Conservation (phyloP, 2,113 vertebrate genomes). For the Bufo bufo region DNA sequence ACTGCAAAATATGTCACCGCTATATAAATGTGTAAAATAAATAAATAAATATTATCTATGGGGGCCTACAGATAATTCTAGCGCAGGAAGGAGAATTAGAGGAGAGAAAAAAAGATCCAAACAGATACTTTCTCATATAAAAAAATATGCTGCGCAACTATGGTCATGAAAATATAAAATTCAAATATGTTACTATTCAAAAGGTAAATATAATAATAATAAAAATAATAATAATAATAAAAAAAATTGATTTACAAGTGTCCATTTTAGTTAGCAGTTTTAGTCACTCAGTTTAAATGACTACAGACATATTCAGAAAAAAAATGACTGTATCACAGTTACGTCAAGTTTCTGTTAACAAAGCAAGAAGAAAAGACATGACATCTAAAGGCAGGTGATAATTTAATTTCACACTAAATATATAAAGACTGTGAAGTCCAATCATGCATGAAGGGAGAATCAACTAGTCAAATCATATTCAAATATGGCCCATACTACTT, state of each 20-base stretch:
- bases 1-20: no score
- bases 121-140: no score
- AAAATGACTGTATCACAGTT: constrained; percentile 5
- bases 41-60: no score
- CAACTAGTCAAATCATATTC: constrained; percentile 9
- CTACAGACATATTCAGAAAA: neutral
- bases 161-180: no score
- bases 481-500: constrained; percentile 19
- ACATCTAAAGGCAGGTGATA: constrained; percentile 36
- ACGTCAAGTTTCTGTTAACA: constrained; percentile 22
- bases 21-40: no score
- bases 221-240: no score
- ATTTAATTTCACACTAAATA: constrained; percentile 50
- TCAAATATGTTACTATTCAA: no score
- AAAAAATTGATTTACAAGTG: neutral
- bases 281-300: neutral
- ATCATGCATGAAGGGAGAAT: constrained; percentile 35
- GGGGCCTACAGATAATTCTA: no score
- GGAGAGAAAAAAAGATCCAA: no score
- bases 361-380: constrained; percentile 16
- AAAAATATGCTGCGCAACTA: no score
- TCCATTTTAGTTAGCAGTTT: neutral
- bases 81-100: no score
- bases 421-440: constrained; percentile 31
- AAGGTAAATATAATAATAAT: no score